A percentile compares a stretch with the other conserved stretches of the same genome.
Conservation (phyloP, 2,113 vertebrate species). For the Catharus fuscescens region DNA sequence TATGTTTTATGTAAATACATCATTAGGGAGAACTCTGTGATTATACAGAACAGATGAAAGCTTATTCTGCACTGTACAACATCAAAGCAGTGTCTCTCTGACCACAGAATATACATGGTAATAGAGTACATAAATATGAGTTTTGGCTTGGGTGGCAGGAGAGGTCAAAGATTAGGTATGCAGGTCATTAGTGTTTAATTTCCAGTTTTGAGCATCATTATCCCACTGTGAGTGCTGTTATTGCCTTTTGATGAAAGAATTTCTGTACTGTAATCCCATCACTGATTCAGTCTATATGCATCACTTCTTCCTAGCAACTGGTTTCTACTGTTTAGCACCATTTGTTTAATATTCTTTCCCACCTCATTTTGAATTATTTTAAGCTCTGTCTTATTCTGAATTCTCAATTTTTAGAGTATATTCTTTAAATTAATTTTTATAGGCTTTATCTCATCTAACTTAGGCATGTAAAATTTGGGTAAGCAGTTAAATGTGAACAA, state of each 20-base stretch:
- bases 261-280: background rate
- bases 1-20: slow-evolving; percentile 61
- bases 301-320: background rate
- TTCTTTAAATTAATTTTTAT: background rate
- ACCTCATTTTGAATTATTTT: background rate
- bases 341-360: background rate
- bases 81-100: slow-evolving; percentile 51
- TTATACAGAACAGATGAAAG: slow-evolving; percentile 57
- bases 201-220: background rate
- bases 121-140: slow-evolving; percentile 4
- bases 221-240: background rate
- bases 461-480: background rate
- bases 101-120: slow-evolving; percentile 9
- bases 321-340: background rate
- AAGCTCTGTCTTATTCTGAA: background rate
- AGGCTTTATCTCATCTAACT: background rate
- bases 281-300: background rate
- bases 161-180: slow-evolving; percentile 26
- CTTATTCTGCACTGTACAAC: background rate
- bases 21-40: slow-evolving; percentile 32
- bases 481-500: background rate
- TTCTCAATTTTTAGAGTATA: background rate
- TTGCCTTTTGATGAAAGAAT: slow-evolving; percentile 13
- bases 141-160: background rate
- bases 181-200: background rate